These are phyloP conservation scores for Alcedo quadribrachys DNA, from an alignment of 2,797 vertebrate species.

Conservation along the genomic window DNA sequence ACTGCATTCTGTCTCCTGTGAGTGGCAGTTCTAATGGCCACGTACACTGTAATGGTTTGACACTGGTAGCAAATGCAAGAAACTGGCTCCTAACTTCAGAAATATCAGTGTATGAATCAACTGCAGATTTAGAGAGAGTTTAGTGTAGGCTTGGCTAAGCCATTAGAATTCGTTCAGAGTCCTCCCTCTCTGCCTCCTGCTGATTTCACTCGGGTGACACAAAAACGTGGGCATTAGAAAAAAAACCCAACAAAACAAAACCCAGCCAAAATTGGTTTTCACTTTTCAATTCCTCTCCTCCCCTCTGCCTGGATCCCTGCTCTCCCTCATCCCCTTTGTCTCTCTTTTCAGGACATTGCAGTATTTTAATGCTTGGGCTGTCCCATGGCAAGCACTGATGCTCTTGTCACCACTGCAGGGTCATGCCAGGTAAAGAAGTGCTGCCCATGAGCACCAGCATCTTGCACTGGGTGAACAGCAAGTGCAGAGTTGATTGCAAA, in stretches of 20 bases:
- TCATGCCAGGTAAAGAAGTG: not conserved
- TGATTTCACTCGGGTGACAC: constrained; percentile 25
- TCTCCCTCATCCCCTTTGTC: not conserved
- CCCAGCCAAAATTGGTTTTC: not conserved
- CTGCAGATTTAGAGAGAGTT: constrained; percentile 56
- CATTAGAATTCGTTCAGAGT: constrained; percentile 30
- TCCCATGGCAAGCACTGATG: fast-evolving
- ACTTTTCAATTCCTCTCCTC: not conserved
- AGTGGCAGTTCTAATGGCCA: constrained; percentile 65
- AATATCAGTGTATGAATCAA: constrained; percentile 57
- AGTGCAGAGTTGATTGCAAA: not conserved
- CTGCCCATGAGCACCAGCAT: not conserved
- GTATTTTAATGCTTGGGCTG: not conserved
- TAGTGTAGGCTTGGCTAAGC: not conserved
- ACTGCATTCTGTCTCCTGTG: constrained; percentile 61
- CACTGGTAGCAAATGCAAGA: constrained; percentile 65
- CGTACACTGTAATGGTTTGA: constrained; percentile 26
- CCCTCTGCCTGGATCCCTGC: too few relatives aligned
- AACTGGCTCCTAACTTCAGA: constrained; percentile 54
- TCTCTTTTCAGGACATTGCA: not conserved
- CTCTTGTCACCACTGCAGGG: not conserved
- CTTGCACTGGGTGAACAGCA: fast-evolving
- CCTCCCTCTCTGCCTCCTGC: constrained; percentile 6
- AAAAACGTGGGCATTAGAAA: not conserved
- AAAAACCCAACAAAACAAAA: fast-evolving